Percentiles rank a stretch among this genome's conserved stretches.
Conservation (phyloP, 1,140 invertebrate species). For the Hyles euphorbiae region DNA sequence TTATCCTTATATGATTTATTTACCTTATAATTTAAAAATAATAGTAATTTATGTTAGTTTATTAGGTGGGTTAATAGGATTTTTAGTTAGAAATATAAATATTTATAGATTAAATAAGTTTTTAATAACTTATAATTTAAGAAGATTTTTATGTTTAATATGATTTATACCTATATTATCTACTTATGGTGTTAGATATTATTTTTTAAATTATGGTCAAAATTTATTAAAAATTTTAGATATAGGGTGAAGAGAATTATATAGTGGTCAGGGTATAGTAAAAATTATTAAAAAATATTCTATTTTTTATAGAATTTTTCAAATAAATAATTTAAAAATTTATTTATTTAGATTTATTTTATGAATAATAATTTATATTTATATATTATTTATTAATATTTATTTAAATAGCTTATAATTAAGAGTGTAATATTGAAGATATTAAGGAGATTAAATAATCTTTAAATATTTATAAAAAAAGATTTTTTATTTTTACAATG, state of each 20-base stretch:
- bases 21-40: slow-evolving; percentile 29
- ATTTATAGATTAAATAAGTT: too few relatives aligned
- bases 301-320: slow-evolving; percentile 27
- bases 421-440: slow-evolving; percentile 78
- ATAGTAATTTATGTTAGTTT: slow-evolving; percentile 71
- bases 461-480: slow-evolving; percentile 61
- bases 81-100: too few relatives aligned
- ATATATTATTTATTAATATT: slow-evolving; percentile 11
- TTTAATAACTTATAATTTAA: too few relatives aligned
- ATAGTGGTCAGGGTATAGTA: slow-evolving; percentile 30
- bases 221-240: slow-evolving; percentile 56
- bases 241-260: slow-evolving; percentile 69
- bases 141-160: too few relatives aligned
- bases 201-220: slow-evolving; percentile 37
- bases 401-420: slow-evolving; percentile 76
- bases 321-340: slow-evolving; percentile 66
- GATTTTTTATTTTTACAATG: slow-evolving; percentile 73
- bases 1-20: too few relatives aligned
- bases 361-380: too few relatives aligned
- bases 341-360: too few relatives aligned
- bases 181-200: slow-evolving; percentile 44
- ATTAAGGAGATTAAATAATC: slow-evolving; percentile 51
- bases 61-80: neutral
- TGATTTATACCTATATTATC: slow-evolving; percentile 23
- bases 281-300: slow-evolving; percentile 8